Evolutionary conservation across 2,888 invertebrate species (phyloP).

Genomic region (Nomada fucata): DNA sequence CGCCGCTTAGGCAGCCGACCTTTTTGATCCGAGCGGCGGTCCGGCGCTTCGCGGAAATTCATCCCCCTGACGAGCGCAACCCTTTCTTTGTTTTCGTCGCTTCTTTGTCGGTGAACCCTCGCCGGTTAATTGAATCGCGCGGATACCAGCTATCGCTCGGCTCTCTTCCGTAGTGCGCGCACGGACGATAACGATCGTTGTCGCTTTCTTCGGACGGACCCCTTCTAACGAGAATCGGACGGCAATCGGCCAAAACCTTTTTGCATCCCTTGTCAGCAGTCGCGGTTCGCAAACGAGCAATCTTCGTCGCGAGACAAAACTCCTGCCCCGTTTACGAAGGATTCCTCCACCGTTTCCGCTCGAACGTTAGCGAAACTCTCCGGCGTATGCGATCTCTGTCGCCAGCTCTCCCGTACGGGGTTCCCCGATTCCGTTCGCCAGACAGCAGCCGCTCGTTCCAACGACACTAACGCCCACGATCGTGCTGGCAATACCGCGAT

Average conservation of each 20-base stretch:
- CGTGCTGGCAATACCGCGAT: background rate
- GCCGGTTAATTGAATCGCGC: slow-evolving; percentile 58
- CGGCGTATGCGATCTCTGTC: slow-evolving; percentile 8
- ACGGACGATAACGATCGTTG: background rate
- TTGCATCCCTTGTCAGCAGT: no score
- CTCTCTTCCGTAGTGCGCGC: no score
- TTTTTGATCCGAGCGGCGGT: slow-evolving; percentile 39
- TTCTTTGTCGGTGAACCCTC: slow-evolving; percentile 28
- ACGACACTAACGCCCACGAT: slow-evolving; percentile 28
- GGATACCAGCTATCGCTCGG: no score
- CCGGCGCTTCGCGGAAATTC: slow-evolving; percentile 47
- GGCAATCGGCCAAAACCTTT: no score
- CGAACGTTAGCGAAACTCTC: background rate
- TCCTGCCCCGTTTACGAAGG: no score
- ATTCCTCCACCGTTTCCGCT: background rate
- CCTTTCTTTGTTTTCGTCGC: slow-evolving; percentile 1
- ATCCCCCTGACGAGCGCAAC: background rate
- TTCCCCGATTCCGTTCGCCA: slow-evolving; percentile 23
- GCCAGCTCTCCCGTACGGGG: background rate
- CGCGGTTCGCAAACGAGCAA: no score
- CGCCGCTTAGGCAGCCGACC: slow-evolving; percentile 40
- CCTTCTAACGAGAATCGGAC: no score
- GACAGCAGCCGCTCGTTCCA: slow-evolving; percentile 22
- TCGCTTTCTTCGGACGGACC: background rate
- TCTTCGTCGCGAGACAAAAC: no score